phyloP scores from a whole-genome alignment of 2,113 vertebrate genomes.

The Nothobranchius kuhntae region DNA sequence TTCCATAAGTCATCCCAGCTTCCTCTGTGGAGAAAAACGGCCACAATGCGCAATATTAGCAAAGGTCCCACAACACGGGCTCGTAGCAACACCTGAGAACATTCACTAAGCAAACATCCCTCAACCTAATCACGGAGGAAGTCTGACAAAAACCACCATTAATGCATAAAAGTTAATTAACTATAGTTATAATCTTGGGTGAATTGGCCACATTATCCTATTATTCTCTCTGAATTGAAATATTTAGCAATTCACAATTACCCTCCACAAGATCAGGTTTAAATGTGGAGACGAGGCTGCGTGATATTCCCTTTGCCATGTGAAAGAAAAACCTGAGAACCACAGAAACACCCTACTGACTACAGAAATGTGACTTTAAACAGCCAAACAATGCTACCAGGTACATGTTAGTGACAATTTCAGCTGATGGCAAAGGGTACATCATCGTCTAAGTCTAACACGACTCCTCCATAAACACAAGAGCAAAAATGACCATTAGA shows the following conservation, averaged over 20 bases:
- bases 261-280: conserved; percentile 8
- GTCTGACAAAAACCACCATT: conserved; percentile 51
- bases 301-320: conserved; percentile 56
- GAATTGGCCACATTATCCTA: conserved; percentile 13
- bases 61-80: conserved; percentile 38
- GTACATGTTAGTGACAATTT: conserved; percentile 14
- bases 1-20: conserved; percentile 78
- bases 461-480: conserved; percentile 23
- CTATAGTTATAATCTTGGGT: conserved; percentile 31
- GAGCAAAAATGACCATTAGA: conserved; percentile 78
- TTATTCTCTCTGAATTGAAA: neutral
- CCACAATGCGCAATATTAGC: conserved; percentile 74
- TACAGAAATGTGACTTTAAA: conserved; percentile 3
- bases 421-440: conserved; percentile 48
- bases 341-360: neutral
- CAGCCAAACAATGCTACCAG: neutral
- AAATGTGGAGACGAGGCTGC: conserved; percentile 27
- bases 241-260: conserved; percentile 7
- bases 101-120: conserved; percentile 52
- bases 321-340: conserved; percentile 7
- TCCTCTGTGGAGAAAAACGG: conserved; percentile 84
- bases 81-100: conserved; percentile 2
- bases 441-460: conserved; percentile 47
- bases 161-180: conserved; percentile 66
- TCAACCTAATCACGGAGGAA: conserved; percentile 41